Percentiles rank a stretch among this genome's conserved stretches.
Conservation (phyloP, 2,888 invertebrate genomes). For the Aspidiotus destructor region DNA sequence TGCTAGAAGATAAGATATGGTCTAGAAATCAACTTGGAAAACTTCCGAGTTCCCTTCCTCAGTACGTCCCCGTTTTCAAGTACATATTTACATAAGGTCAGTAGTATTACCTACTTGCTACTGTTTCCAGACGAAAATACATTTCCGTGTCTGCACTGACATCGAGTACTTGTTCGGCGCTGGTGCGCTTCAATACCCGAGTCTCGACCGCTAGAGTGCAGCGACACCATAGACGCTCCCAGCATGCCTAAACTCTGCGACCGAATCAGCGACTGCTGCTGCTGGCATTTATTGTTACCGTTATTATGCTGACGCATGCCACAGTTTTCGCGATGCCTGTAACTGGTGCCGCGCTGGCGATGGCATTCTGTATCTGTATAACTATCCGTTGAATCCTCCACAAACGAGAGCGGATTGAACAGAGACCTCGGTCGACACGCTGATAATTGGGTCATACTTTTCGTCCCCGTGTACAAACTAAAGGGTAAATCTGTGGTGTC, state of each 20-base stretch:
- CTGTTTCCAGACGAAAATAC: conserved; percentile 31
- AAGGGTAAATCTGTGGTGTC: conserved; percentile 33
- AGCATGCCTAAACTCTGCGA: conserved; percentile 43
- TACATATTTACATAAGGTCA: not conserved
- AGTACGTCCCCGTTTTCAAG: too few relatives aligned
- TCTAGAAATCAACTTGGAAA: too few relatives aligned
- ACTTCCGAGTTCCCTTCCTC: too few relatives aligned
- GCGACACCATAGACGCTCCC: conserved; percentile 61
- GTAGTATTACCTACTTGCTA: conserved; percentile 33
- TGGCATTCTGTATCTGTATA: conserved; percentile 44
- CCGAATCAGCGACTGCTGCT: conserved; percentile 35
- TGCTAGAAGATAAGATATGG: too few relatives aligned
- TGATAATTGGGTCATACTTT: conserved; percentile 39
- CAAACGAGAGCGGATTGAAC: conserved; percentile 38
- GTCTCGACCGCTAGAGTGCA: conserved; percentile 73
- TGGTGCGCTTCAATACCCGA: conserved; percentile 54
- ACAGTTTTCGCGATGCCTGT: conserved; percentile 30
- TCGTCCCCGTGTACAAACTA: conserved; percentile 36
- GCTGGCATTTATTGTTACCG: conserved; percentile 17
- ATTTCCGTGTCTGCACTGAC: conserved; percentile 52
- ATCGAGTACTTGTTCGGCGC: conserved; percentile 41
- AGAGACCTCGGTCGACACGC: conserved; percentile 38
- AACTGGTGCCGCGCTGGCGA: conserved; percentile 35
- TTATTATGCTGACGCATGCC: conserved; percentile 5
- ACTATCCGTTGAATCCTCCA: conserved; percentile 39